phyloP scores from a whole-genome alignment of 2,888 invertebrate species.

The Ochlodes sylvanus region DNA sequence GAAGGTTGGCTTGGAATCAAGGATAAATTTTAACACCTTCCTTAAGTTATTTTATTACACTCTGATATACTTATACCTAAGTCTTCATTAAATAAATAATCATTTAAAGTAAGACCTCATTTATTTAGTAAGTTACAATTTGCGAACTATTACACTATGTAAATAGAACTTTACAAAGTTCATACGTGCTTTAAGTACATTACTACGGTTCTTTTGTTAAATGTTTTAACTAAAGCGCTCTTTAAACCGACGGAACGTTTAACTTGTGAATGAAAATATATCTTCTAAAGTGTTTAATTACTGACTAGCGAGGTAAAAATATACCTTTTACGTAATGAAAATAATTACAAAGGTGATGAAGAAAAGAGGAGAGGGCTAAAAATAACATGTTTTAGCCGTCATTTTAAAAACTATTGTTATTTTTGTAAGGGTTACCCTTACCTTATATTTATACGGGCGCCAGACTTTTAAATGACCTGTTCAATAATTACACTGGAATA shows the following conservation, averaged over 20 bases:
- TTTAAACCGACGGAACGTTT: conserved; percentile 34
- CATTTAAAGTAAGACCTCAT: conserved; percentile 11
- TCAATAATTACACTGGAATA: too few species aligned
- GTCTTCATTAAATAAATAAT: neutral
- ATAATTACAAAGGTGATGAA: conserved; percentile 21
- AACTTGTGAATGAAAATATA: conserved; percentile 37
- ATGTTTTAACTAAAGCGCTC: conserved; percentile 36
- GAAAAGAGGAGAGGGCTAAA: conserved; percentile 4
- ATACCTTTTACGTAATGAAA: conserved; percentile 23
- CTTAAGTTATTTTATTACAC: neutral
- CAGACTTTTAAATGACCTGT: neutral
- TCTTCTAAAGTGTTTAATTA: conserved; percentile 33
- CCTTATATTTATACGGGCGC: neutral
- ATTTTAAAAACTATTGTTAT: conserved; percentile 10
- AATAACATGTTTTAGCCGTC: neutral
- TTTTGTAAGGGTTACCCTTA: neutral
- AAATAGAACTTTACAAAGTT: conserved; percentile 44
- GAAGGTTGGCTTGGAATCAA: too few species aligned
- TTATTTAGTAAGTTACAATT: conserved; percentile 39
- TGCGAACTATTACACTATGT: conserved; percentile 43
- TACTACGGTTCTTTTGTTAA: conserved; percentile 37
- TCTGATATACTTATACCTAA: neutral
- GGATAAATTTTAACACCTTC: too few species aligned
- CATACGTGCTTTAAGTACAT: conserved; percentile 42
- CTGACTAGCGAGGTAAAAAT: conserved; percentile 28